phyloP scores from a whole-genome alignment of 2,113 vertebrate genomes.

The Hyla sarda region DNA sequence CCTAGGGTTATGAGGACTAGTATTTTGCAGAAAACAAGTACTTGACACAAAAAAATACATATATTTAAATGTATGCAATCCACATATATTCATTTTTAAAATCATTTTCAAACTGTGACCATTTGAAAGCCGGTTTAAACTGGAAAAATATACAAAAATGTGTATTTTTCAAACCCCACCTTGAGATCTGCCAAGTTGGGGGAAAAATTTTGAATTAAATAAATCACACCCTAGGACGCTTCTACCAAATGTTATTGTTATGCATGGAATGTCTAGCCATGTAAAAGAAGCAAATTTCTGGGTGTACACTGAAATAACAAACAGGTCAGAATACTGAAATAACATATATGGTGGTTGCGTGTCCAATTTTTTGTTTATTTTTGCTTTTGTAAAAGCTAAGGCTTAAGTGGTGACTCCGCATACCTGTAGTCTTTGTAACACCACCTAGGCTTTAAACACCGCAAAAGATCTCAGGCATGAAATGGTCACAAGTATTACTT shows the following conservation, averaged over 20 bases:
- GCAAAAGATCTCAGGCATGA: conserved; percentile 87
- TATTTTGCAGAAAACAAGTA: neutral
- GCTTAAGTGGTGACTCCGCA: conserved; percentile 61
- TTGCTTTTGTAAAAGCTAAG: conserved; percentile 30
- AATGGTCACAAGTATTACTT: conserved; percentile 96
- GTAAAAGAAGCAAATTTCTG: neutral
- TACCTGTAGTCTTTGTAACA: conserved; percentile 77
- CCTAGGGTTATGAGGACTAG: neutral
- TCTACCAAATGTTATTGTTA: conserved; percentile 24
- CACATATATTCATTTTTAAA: too few species aligned
- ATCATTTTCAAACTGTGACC: too few species aligned
- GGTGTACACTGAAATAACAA: conserved; percentile 3
- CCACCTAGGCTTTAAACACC: conserved; percentile 78
- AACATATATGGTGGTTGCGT: neutral
- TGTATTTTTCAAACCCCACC: neutral
- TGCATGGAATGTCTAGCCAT: conserved; percentile 8
- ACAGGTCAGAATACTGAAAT: neutral
- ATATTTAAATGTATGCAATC: neutral
- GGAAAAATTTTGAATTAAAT: neutral
- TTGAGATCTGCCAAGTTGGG: neutral
- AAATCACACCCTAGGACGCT: conserved; percentile 7
- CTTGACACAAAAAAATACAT: neutral
- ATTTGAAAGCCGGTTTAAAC: neutral
- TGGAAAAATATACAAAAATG: neutral
- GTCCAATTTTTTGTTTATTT: conserved; percentile 26